Evolutionary conservation across 2,797 vertebrate genomes (phyloP).

Genomic region (Notamacropus eugenii): DNA sequence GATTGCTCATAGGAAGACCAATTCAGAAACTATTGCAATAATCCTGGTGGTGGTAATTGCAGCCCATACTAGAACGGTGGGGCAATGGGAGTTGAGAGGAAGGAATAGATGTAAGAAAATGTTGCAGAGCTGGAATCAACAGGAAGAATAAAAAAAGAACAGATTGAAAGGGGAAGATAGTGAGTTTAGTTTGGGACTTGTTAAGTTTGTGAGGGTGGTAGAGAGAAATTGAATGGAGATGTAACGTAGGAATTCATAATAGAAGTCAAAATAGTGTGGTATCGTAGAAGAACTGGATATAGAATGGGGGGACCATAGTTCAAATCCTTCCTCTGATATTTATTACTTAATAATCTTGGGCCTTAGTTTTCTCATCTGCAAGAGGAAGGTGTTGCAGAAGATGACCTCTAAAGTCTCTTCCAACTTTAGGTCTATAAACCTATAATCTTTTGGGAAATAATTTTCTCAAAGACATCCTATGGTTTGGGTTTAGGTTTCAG

Average conservation of each 20-base stretch:
- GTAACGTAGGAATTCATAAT: neutral
- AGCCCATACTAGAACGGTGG: neutral
- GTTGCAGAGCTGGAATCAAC: neutral
- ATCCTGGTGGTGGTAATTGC: neutral
- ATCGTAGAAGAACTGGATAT: neutral
- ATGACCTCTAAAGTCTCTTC: neutral
- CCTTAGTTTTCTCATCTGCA: slow-evolving; percentile 19
- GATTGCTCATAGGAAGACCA: neutral
- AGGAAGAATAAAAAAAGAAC: neutral
- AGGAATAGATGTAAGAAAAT: neutral
- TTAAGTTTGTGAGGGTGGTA: neutral
- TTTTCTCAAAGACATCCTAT: slow-evolving; percentile 1
- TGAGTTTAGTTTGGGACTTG: neutral
- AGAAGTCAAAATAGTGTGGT: no score
- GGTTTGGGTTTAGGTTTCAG: neutral
- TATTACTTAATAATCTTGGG: slow-evolving; percentile 1
- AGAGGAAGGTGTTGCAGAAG: slow-evolving; percentile 20
- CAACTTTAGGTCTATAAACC: neutral
- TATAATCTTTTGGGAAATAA: slow-evolving; percentile 10
- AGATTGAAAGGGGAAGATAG: neutral
- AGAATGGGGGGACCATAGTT: neutral
- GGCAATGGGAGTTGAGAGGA: neutral
- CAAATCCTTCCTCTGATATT: neutral
- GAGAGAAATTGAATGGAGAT: neutral
- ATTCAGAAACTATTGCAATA: neutral